These are phyloP conservation scores for Pygathrix nemaeus DNA, from an alignment of 2,113 vertebrate genomes.

Conservation along the genomic window DNA sequence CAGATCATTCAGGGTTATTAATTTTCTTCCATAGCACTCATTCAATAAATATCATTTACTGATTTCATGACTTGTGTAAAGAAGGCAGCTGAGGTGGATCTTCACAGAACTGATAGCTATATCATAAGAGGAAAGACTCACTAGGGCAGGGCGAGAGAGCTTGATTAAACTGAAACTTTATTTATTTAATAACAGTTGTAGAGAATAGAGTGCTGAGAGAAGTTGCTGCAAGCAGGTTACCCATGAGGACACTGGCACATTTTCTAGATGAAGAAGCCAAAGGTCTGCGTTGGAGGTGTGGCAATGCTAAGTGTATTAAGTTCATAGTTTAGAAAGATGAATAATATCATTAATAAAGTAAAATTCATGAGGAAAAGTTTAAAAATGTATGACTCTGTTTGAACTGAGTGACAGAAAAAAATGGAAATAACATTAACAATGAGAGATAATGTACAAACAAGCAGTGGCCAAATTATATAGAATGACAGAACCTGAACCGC, in stretches of 20 bases:
- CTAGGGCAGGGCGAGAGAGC: accelerated
- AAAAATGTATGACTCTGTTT: background rate
- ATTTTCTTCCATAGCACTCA: background rate
- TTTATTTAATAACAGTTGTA: background rate
- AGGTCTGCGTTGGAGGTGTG: background rate
- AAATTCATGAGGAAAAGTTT: background rate
- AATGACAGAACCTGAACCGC: background rate
- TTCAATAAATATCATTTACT: background rate
- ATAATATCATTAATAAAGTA: background rate
- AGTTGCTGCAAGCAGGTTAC: background rate
- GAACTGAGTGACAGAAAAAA: background rate
- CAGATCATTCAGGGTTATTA: background rate
- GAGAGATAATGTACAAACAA: background rate
- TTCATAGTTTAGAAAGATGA: background rate
- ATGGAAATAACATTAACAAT: background rate
- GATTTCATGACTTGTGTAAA: background rate
- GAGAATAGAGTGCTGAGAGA: background rate
- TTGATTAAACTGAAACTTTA: background rate
- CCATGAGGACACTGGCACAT: background rate
- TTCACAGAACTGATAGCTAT: background rate
- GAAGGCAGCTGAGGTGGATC: background rate
- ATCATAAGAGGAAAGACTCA: background rate
- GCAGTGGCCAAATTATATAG: background rate
- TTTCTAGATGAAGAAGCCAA: background rate
- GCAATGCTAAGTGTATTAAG: background rate